Evolutionary conservation across 2,113 vertebrate species (phyloP), one percentile per base, ranked within the genome.

Genomic region (Chloropsis hardwickii): DNA sequence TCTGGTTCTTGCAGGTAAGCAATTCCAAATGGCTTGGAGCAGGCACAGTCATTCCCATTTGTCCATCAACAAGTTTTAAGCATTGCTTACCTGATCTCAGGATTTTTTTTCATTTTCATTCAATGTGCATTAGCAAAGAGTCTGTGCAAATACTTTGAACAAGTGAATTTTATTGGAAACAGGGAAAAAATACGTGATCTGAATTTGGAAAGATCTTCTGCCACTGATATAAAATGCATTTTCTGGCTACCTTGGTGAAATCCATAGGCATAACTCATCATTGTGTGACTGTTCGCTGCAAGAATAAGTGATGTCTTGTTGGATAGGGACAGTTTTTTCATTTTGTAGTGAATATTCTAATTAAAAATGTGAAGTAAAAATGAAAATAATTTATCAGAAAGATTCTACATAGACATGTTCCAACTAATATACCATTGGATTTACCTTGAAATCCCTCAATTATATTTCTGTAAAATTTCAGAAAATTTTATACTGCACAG

Each of bases 121-220:
- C 33, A 29, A 12, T 58, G 14, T 15, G 3, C 1, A 0, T 71
- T 81, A 64, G n/a, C 50, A 78, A 39, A 87, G 25, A 47, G 21
- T 6, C 8, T 37, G 6, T 50, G 40, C 5, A 89, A 74, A 62
- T 66, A 5, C 42, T 62, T 66, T 51, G 35, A 62, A 35, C 4
- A 61, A 15, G 3, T 81, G 14, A 61, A 9, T 81, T 90, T 88
- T 77, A 64, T 37, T 69, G 18, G 76, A 77, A 44, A 6, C 2
- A 5, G 16, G 24, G 48, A 53, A 67, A 12, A 44, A 62, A 20
- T 18, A 29, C 0, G 0, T 42, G 3, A 66, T 33, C 18, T 54
- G 44, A 77, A 86, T 69, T 80, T 72, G 31, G 42, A 77, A 88
- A 70, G 48, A 35, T 76, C 35, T 35, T n/a, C 54, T 54, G 21